A percentile compares a stretch with the other conserved stretches of the same genome.
These are phyloP conservation scores for Vanacampus margaritifer DNA, from an alignment of 2,113 vertebrate genomes.

Conservation along the genomic window DNA sequence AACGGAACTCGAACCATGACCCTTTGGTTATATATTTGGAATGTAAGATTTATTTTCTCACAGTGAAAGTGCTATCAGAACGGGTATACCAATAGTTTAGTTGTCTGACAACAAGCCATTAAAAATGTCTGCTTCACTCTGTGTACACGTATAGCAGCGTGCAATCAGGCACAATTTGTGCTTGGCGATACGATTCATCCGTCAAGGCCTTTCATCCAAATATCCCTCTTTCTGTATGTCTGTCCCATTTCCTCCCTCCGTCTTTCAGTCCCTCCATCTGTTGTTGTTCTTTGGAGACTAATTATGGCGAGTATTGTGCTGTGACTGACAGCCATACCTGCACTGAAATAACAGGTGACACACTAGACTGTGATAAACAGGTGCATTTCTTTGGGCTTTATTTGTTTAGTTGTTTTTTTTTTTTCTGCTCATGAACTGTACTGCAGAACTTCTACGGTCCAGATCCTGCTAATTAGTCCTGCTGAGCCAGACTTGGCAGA, in stretches of 20 bases:
- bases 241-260: constrained; percentile 23
- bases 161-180: constrained; percentile 12
- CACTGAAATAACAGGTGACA: constrained; percentile 55
- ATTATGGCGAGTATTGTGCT: constrained; percentile 66
- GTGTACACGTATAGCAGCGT: background rate
- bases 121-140: background rate
- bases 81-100: too few relatives aligned
- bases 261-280: constrained; percentile 52
- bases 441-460: constrained; percentile 39
- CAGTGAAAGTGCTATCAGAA: too few relatives aligned
- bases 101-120: background rate
- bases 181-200: constrained; percentile 24
- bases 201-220: constrained; percentile 18
- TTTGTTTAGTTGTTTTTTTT: constrained; percentile 5
- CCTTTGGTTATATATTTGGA: too few relatives aligned
- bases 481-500: constrained; percentile 50
- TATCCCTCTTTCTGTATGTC: constrained; percentile 22
- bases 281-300: constrained; percentile 68
- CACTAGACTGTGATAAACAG: constrained; percentile 53
- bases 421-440: constrained; percentile 36
- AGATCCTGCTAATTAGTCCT: constrained; percentile 48
- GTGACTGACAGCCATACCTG: constrained; percentile 68
- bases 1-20: too few relatives aligned
- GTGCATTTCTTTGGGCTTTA: constrained; percentile 41
- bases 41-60: too few relatives aligned